phyloP scores from a whole-genome alignment of 2,888 invertebrate genomes.

The Hydrotaea cyrtoneurina region DNA sequence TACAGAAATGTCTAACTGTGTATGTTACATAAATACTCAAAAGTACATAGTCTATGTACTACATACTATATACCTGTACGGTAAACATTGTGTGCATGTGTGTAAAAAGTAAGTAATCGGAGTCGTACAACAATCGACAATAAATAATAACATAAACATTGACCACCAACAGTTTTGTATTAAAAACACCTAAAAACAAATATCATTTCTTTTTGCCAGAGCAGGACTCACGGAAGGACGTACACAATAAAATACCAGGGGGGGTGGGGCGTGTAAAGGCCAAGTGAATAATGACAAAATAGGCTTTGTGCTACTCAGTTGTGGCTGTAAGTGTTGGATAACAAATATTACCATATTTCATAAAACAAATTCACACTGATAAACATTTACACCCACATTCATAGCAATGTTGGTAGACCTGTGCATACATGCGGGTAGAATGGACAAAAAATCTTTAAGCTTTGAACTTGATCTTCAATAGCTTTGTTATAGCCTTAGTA shows the following conservation, averaged over 20 bases:
- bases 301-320: background rate
- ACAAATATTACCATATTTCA: conserved; percentile 19
- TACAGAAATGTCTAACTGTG: too few species aligned
- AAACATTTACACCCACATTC: background rate
- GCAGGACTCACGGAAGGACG: background rate
- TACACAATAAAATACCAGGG: background rate
- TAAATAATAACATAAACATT: conserved; percentile 16
- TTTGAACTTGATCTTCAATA: too few species aligned
- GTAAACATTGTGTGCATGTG: too few species aligned
- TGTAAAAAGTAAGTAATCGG: too few species aligned
- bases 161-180: background rate
- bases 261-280: background rate
- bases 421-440: background rate
- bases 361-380: background rate
- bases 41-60: too few species aligned
- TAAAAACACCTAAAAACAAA: background rate
- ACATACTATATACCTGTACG: too few species aligned
- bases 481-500: too few species aligned
- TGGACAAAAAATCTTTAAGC: background rate
- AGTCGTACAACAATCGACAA: background rate
- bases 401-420: background rate
- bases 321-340: too few species aligned
- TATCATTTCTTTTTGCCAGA: background rate
- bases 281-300: background rate
- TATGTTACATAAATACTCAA: too few species aligned